These are phyloP conservation scores for Prunella himalayana DNA, from an alignment of 2,113 vertebrate genomes.

Conservation along the genomic window DNA sequence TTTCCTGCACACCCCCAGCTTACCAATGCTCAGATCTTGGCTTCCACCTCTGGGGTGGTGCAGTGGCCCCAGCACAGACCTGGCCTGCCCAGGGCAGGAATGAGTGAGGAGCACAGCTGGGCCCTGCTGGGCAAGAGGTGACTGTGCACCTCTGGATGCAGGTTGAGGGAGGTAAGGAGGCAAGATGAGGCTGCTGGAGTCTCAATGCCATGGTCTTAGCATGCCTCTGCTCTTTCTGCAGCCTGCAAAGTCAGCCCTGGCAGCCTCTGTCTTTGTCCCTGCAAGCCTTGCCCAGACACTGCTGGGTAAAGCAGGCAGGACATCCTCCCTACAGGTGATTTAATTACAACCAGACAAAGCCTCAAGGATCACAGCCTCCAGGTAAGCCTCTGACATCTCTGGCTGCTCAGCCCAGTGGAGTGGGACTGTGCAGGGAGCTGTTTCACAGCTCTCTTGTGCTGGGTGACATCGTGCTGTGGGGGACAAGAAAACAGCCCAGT, in stretches of 20 bases:
- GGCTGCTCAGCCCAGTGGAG: neutral
- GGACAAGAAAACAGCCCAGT: slow-evolving; percentile 31
- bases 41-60: neutral
- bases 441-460: neutral
- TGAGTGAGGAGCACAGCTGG: neutral
- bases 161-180: neutral
- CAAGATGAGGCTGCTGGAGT: neutral
- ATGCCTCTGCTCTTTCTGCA: neutral
- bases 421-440: neutral
- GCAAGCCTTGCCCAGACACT: neutral
- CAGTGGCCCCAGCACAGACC: neutral
- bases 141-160: neutral
- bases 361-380: neutral
- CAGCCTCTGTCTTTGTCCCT: neutral
- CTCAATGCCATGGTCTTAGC: neutral
- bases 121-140: neutral
- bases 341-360: neutral
- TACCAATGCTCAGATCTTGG: neutral
- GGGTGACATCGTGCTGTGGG: neutral
- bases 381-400: neutral
- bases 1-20: neutral
- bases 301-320: neutral
- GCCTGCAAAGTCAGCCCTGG: neutral
- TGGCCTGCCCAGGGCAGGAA: neutral
- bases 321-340: neutral